phyloP scores from a whole-genome alignment of 2,113 vertebrate genomes.

The Coturnix japonica region DNA sequence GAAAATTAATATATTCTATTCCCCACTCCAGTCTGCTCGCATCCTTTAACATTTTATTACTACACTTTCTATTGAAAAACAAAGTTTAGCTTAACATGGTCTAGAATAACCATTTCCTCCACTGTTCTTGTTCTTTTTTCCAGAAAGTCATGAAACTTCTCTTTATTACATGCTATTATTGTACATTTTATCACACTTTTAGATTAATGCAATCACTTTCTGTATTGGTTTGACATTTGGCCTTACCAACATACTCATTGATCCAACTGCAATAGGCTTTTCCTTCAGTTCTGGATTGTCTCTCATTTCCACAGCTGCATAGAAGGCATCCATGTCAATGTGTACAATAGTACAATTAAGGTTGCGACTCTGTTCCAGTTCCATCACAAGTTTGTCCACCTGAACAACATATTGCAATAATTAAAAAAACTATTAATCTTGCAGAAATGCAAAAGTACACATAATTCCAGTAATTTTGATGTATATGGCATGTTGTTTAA shows the following conservation, averaged over 20 bases:
- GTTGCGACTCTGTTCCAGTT: slow-evolving; percentile 86
- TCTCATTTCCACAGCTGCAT: slow-evolving; percentile 96
- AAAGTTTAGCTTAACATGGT: not conserved
- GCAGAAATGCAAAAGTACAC: not conserved
- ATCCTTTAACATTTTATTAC: not conserved
- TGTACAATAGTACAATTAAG: slow-evolving; percentile 90
- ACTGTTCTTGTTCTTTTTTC: not conserved
- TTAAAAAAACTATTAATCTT: not conserved
- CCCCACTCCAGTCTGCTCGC: not conserved
- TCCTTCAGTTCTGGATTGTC: slow-evolving; percentile 91
- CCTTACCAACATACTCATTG: slow-evolving; percentile 95
- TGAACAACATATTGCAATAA: slow-evolving; percentile 50
- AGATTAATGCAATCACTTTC: not conserved
- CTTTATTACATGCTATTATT: not conserved
- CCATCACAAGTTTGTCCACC: slow-evolving; percentile 83
- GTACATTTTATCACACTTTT: not conserved
- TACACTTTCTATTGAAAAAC: not conserved
- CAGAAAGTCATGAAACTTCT: not conserved
- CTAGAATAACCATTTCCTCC: not conserved
- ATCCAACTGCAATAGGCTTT: slow-evolving; percentile 94
- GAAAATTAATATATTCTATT: not conserved
- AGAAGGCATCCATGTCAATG: slow-evolving; percentile 98
- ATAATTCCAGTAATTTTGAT: not conserved
- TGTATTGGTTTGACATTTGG: not conserved
- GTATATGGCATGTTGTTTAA: not conserved